These are phyloP conservation scores for Standfussiana lucernea DNA, from an alignment of 2,888 invertebrate species.

Conservation along the genomic window DNA sequence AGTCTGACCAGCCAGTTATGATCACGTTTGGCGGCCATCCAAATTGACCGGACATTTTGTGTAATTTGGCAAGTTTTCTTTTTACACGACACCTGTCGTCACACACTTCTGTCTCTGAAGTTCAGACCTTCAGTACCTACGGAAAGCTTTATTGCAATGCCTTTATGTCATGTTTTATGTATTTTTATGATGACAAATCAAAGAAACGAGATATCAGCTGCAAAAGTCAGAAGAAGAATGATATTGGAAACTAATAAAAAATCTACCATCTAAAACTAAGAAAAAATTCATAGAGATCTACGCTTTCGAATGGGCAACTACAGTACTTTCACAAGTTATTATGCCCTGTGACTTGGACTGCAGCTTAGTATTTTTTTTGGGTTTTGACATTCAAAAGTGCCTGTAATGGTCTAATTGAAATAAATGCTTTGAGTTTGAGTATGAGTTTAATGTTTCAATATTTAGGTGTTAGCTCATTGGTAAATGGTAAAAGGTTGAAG, in stretches of 20 bases:
- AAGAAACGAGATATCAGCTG: background rate
- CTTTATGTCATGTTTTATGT: conserved; percentile 15
- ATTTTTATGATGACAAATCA: conserved; percentile 15
- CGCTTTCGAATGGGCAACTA: too few species aligned
- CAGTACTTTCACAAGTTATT: too few species aligned
- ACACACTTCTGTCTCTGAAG: conserved; percentile 74
- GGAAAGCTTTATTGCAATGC: conserved; percentile 19
- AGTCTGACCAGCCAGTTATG: conserved; percentile 63
- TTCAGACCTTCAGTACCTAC: conserved; percentile 67
- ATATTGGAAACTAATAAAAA: background rate
- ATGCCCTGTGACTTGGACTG: too few species aligned
- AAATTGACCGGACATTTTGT: conserved; percentile 82
- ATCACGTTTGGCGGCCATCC: conserved; percentile 78
- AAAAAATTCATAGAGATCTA: too few species aligned
- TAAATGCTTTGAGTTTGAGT: too few species aligned
- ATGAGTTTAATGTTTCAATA: background rate
- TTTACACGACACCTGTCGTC: conserved; percentile 83
- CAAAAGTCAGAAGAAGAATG: background rate
- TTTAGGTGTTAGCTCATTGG: background rate
- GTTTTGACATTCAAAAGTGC: too few species aligned
- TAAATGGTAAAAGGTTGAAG: background rate
- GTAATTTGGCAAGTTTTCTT: conserved; percentile 85
- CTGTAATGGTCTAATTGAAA: too few species aligned
- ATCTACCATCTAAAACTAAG: too few species aligned
- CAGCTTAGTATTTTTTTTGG: too few species aligned